phyloP scores from a whole-genome alignment of 2,113 vertebrate genomes.

The Callithrix jacchus region DNA sequence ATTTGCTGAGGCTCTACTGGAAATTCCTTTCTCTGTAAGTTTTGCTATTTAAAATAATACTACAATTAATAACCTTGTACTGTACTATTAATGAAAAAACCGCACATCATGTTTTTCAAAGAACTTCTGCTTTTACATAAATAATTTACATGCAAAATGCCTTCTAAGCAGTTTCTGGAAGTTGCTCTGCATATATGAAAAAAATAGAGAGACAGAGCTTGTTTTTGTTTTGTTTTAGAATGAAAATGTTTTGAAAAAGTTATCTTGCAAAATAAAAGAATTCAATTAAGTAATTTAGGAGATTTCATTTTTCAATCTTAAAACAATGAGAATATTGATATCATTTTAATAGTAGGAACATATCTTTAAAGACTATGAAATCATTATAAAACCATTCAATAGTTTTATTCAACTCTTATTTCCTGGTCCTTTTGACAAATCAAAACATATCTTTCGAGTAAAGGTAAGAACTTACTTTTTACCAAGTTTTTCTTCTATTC shows the following conservation, averaged over 20 bases:
- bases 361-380: background rate
- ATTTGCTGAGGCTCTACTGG: background rate
- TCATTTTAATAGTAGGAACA: background rate
- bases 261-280: background rate
- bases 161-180: background rate
- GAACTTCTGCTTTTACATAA: background rate
- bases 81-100: background rate
- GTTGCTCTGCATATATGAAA: background rate
- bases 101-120: background rate
- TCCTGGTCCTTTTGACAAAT: conserved; percentile 30
- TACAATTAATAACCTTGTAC: background rate
- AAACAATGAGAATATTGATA: background rate
- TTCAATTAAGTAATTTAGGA: background rate
- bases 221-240: background rate
- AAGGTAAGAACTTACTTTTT: conserved; percentile 90
- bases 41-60: background rate
- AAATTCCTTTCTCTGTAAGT: background rate
- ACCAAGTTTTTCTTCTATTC: conserved; percentile 96
- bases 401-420: conserved; percentile 60
- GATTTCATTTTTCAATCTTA: conserved; percentile 34
- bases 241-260: conserved; percentile 12
- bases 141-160: background rate
- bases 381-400: background rate
- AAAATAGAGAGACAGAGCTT: background rate
- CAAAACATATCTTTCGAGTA: conserved; percentile 54